These are phyloP conservation scores for Iguana delicatissima DNA, from an alignment of 2,797 vertebrate genomes.

Conservation along the genomic window DNA sequence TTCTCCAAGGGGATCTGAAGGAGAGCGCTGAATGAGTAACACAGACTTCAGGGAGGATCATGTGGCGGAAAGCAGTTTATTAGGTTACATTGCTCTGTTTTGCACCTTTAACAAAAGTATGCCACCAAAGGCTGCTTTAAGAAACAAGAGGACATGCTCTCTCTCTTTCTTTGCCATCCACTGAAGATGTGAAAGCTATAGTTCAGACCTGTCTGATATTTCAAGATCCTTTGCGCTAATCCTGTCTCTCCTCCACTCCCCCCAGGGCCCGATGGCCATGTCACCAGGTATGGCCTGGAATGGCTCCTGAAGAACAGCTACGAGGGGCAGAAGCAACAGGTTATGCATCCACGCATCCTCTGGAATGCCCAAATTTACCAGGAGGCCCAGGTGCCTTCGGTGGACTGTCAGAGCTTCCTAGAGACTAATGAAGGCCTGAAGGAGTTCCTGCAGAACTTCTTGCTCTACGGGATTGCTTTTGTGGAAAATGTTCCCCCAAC, in stretches of 20 bases:
- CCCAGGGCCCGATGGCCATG: conserved; percentile 90
- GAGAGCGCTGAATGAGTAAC: neutral
- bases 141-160: too few species aligned
- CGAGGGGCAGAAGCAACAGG: conserved; percentile 83
- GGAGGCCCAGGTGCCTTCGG: conserved; percentile 78
- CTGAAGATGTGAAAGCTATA: neutral
- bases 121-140: neutral
- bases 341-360: conserved; percentile 85
- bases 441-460: conserved; percentile 87
- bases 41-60: neutral
- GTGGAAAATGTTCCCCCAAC: conserved; percentile 89
- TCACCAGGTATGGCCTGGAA: conserved; percentile 85
- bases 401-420: conserved; percentile 87
- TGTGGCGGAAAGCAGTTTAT: neutral
- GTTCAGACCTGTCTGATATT: neutral
- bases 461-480: conserved; percentile 91
- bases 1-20: neutral
- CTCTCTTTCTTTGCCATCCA: neutral
- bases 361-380: conserved; percentile 89
- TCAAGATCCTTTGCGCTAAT: neutral
- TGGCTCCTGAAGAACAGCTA: conserved; percentile 92
- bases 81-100: neutral
- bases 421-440: conserved; percentile 87
- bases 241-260: neutral
- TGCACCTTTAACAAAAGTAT: neutral